phyloP scores from a whole-genome alignment of 2,797 vertebrate species.

The Clamator glandarius region DNA sequence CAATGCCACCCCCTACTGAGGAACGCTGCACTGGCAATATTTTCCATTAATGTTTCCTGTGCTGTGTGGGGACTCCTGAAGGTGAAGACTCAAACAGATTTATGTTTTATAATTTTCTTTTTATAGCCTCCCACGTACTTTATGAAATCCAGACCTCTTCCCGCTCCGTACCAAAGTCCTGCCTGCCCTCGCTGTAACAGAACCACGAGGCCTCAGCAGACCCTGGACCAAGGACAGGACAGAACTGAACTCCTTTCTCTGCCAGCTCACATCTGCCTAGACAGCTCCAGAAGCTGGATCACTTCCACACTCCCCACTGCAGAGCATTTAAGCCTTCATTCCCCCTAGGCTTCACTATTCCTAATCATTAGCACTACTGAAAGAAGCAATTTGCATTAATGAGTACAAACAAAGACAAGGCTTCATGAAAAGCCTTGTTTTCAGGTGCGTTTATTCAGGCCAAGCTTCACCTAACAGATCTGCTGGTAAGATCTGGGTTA shows the following conservation, averaged over 20 bases:
- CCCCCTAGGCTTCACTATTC: background rate
- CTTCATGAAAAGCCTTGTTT: background rate
- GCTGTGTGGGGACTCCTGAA: background rate
- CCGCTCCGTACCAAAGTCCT: background rate
- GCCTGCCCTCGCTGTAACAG: background rate
- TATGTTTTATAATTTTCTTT: background rate
- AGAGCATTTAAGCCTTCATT: background rate
- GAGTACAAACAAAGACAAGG: background rate
- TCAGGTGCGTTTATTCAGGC: background rate
- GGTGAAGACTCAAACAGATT: background rate
- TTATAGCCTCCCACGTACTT: background rate
- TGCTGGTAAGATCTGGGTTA: background rate
- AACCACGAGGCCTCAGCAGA: background rate
- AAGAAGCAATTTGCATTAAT: background rate
- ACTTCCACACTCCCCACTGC: background rate
- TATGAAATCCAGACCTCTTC: background rate
- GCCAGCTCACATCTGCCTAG: background rate
- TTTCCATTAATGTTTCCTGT: background rate
- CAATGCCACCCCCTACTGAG: slow-evolving; percentile 30
- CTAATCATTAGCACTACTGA: background rate
- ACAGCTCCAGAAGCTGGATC: background rate
- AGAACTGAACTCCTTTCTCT: background rate
- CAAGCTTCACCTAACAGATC: background rate
- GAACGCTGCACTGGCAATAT: background rate
- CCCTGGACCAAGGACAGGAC: background rate